A percentile compares a stretch with the other conserved stretches of the same genome.
These are phyloP conservation scores for Ochropleura plecta DNA, from an alignment of 2,888 invertebrate genomes.

Conservation along the genomic window DNA sequence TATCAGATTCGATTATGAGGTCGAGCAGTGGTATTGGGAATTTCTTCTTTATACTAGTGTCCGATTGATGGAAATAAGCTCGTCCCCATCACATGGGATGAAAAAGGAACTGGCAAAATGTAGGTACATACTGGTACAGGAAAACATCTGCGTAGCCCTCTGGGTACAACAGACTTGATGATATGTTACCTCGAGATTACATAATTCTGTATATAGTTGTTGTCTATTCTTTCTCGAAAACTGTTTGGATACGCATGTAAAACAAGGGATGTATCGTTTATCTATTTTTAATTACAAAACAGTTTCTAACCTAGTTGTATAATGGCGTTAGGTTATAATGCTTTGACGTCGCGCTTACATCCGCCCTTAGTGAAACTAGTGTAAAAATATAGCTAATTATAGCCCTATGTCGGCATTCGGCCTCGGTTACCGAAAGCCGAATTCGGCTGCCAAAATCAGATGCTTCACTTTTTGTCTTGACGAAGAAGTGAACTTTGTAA, in stretches of 20 bases:
- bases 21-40: background rate
- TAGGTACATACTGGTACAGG: background rate
- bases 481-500: background rate
- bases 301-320: constrained; percentile 61
- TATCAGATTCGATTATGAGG: background rate
- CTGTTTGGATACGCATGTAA: constrained; percentile 39
- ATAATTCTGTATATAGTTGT: background rate
- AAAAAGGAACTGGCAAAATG: background rate
- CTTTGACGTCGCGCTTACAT: constrained; percentile 63
- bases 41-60: background rate
- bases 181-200: background rate
- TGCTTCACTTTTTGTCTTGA: background rate
- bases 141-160: background rate
- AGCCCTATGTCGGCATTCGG: constrained; percentile 45
- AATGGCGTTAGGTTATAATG: constrained; percentile 58
- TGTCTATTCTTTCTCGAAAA: background rate
- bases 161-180: background rate
- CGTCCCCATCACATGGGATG: background rate
- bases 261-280: constrained; percentile 48
- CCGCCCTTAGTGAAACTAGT: constrained; percentile 59
- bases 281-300: constrained; percentile 56
- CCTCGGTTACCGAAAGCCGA: constrained; percentile 50
- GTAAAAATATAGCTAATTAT: constrained; percentile 57
- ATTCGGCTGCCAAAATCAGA: constrained; percentile 31
- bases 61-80: background rate